Conservation (phyloP, 1,140 invertebrate genomes). For the Stenopsyche tienmushanensis region DNA sequence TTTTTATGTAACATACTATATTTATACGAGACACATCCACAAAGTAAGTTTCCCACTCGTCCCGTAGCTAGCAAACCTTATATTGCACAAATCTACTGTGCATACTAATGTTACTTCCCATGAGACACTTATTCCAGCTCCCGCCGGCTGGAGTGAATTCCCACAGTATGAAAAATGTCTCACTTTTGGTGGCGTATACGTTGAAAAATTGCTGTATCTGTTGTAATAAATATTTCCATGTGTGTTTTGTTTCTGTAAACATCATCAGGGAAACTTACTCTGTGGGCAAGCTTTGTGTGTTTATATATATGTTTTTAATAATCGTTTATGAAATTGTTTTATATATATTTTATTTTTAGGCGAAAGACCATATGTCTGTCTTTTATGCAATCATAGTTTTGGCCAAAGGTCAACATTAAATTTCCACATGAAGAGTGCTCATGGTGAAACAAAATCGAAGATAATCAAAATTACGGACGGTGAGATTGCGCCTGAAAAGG, state of each 20-base stretch:
- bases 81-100: too few relatives aligned
- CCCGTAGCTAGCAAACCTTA: too few relatives aligned
- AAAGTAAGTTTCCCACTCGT: too few relatives aligned
- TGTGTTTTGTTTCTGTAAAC: background rate
- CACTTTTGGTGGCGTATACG: too few relatives aligned
- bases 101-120: too few relatives aligned
- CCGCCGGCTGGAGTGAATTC: too few relatives aligned
- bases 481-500: too few relatives aligned
- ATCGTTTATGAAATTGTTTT: background rate
- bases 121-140: too few relatives aligned
- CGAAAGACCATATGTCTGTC: slow-evolving; percentile 27
- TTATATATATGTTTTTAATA: background rate
- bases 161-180: too few relatives aligned
- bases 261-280: background rate
- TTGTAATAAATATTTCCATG: background rate
- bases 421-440: slow-evolving; percentile 31
- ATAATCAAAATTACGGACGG: background rate
- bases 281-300: background rate
- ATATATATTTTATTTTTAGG: slow-evolving; percentile 10
- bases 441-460: slow-evolving; percentile 18
- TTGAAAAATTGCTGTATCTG: too few relatives aligned
- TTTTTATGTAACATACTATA: too few relatives aligned
- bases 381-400: slow-evolving; percentile 28
- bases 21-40: too few relatives aligned
- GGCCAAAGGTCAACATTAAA: slow-evolving; percentile 32